These are phyloP conservation scores for Thalassoma bifasciatum DNA, from an alignment of 2,113 vertebrate species.

Conservation along the genomic window DNA sequence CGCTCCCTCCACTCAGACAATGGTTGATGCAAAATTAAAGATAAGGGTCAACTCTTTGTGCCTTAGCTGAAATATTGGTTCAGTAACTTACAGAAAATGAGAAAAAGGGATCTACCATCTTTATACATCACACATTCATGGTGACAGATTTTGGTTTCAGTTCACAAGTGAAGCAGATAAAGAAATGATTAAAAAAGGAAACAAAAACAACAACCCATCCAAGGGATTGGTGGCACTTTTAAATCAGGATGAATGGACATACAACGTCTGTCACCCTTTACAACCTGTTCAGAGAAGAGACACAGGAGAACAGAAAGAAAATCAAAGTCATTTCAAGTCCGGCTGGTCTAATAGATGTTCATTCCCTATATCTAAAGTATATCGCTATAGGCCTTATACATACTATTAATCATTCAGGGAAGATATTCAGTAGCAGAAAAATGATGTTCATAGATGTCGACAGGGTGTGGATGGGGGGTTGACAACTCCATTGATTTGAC, in stretches of 20 bases:
- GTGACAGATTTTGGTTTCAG: constrained; percentile 79
- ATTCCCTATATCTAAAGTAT: constrained; percentile 70
- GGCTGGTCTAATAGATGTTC: constrained; percentile 73
- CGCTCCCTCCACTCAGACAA: constrained; percentile 49
- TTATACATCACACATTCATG: constrained; percentile 81
- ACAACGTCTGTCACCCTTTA: constrained; percentile 64
- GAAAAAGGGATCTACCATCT: constrained; percentile 60
- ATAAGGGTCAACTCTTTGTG: constrained; percentile 67
- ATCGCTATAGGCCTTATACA: constrained; percentile 71
- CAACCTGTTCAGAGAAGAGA: constrained; percentile 61
- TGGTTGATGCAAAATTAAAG: constrained; percentile 54
- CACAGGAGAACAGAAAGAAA: constrained; percentile 45
- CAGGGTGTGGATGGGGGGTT: constrained; percentile 22
- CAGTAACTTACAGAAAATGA: constrained; percentile 39
- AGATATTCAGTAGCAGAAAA: constrained; percentile 69
- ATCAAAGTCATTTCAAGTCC: constrained; percentile 48
- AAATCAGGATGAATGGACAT: constrained; percentile 67
- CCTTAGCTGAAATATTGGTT: constrained; percentile 65
- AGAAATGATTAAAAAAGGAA: constrained; percentile 62
- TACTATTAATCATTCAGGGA: constrained; percentile 70
- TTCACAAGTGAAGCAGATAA: constrained; percentile 67
- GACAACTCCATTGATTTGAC: constrained; percentile 48
- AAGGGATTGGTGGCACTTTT: constrained; percentile 76
- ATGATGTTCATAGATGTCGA: constrained; percentile 52
- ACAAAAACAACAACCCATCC: constrained; percentile 67